These are phyloP conservation scores for Acanthurus tractus DNA, from an alignment of 2,797 vertebrate genomes.

Conservation along the genomic window DNA sequence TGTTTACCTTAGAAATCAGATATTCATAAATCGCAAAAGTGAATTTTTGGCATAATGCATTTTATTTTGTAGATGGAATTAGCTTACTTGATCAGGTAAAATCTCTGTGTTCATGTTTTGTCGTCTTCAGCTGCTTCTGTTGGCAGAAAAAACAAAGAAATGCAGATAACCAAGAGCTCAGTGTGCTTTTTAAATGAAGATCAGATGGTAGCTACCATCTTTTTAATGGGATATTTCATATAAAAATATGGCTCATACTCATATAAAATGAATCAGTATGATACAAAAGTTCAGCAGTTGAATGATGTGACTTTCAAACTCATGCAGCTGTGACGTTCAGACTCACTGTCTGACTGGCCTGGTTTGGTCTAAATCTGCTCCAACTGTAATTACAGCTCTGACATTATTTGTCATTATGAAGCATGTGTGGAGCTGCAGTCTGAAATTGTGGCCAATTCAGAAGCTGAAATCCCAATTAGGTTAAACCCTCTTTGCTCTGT, in stretches of 20 bases:
- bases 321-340: slow-evolving; percentile 1
- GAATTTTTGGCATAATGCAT: background rate
- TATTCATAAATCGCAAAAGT: too few relatives aligned
- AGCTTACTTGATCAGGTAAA: too few relatives aligned
- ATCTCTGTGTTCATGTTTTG: background rate
- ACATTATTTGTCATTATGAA: slow-evolving; percentile 23
- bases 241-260: background rate
- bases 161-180: background rate
- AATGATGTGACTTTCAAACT: slow-evolving; percentile 1
- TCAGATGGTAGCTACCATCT: background rate
- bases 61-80: too few relatives aligned
- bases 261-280: background rate
- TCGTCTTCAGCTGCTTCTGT: background rate
- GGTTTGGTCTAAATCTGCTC: slow-evolving; percentile 24
- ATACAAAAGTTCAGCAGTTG: background rate
- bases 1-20: background rate
- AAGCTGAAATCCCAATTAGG: slow-evolving; percentile 41
- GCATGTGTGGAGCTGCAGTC: background rate
- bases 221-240: background rate
- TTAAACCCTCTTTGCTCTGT: slow-evolving; percentile 34
- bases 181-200: slow-evolving; percentile 6
- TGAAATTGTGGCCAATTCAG: slow-evolving; percentile 43
- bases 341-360: slow-evolving; percentile 26
- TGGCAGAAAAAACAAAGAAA: background rate
- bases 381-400: slow-evolving; percentile 23